Percentiles rank a stretch among this genome's conserved stretches.
phyloP scores from a whole-genome alignment of 2,113 vertebrate genomes.

The Glaucomys volans region DNA sequence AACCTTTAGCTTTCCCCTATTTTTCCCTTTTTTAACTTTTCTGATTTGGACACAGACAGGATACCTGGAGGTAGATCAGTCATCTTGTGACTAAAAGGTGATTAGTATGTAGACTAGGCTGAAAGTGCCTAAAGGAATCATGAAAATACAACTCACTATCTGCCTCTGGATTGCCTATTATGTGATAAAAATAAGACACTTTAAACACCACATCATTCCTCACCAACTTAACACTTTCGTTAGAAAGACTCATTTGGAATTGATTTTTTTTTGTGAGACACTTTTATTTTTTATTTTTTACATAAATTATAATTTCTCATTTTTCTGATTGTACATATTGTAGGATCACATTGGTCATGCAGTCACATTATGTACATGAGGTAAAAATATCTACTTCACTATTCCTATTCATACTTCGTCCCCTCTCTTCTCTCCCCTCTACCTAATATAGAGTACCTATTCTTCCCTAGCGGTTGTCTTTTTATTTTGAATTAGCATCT shows the following conservation, averaged over 20 bases:
- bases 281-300: too few relatives aligned
- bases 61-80: neutral
- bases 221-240: neutral
- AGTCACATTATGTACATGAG: too few relatives aligned
- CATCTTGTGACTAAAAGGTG: accelerated
- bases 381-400: too few relatives aligned
- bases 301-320: too few relatives aligned
- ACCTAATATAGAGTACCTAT: too few relatives aligned
- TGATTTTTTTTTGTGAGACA: neutral
- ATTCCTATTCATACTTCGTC: too few relatives aligned
- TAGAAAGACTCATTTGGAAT: neutral
- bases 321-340: too few relatives aligned
- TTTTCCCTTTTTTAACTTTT: neutral
- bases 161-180: neutral
- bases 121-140: neutral
- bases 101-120: neutral
- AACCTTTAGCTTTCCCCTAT: neutral
- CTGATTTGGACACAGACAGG: neutral
- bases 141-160: neutral
- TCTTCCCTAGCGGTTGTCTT: too few relatives aligned
- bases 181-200: neutral
- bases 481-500: too few relatives aligned
- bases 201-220: neutral
- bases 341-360: too few relatives aligned
- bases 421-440: too few relatives aligned